Conservation (phyloP, 2,113 vertebrate species). For the Zingel zingel region DNA sequence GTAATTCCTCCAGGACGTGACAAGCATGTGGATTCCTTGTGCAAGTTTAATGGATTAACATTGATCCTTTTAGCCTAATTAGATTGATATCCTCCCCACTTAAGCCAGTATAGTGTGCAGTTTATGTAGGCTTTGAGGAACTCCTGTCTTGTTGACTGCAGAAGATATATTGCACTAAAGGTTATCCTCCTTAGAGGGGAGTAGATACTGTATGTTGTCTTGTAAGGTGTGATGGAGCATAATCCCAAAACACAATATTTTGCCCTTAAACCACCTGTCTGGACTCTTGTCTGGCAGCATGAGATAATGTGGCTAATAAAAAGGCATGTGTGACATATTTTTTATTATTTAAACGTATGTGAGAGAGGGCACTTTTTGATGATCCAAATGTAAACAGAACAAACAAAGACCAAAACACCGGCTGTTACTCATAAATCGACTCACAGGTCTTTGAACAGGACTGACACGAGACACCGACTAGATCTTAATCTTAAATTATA, state of each 20-base stretch:
- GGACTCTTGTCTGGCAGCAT: neutral
- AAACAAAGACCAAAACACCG: neutral
- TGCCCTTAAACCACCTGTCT: slow-evolving; percentile 20
- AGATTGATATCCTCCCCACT: slow-evolving; percentile 64
- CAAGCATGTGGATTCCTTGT: slow-evolving; percentile 46
- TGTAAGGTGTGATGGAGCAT: slow-evolving; percentile 29
- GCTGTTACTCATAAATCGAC: neutral
- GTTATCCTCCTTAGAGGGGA: slow-evolving; percentile 16
- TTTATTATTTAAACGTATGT: neutral
- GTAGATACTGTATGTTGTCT: neutral
- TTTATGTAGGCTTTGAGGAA: slow-evolving; percentile 48
- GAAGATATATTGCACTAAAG: slow-evolving; percentile 32
- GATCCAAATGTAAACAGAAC: neutral
- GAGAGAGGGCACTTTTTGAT: neutral
- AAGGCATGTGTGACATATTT: neutral
- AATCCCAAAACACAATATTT: slow-evolving; percentile 19
- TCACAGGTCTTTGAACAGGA: neutral
- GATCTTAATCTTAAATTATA: neutral
- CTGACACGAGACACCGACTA: neutral
- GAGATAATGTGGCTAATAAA: neutral
- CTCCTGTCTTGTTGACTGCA: slow-evolving; percentile 15
- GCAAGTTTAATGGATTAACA: slow-evolving; percentile 70
- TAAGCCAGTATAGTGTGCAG: slow-evolving; percentile 48
- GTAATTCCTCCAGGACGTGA: slow-evolving; percentile 31
- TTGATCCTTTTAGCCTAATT: slow-evolving; percentile 68